Evolutionary conservation across 2,113 vertebrate species (phyloP).

Genomic region (Vidua chalybeata): DNA sequence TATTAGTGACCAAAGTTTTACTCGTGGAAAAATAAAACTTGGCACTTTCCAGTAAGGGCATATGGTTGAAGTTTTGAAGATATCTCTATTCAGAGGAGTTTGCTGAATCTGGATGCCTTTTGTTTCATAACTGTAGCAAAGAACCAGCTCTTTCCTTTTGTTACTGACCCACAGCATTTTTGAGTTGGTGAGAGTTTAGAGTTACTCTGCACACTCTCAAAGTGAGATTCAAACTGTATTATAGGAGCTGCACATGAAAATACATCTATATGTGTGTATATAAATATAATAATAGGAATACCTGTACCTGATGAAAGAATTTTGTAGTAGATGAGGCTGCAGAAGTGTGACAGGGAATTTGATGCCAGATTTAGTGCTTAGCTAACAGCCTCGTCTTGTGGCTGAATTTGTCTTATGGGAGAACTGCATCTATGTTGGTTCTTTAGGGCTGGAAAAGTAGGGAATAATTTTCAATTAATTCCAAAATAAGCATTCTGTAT

Average conservation of each 20-base stretch:
- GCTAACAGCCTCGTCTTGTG: not conserved
- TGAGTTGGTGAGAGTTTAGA: not conserved
- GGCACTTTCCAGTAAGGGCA: not conserved
- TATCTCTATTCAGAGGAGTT: not conserved
- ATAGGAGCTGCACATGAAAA: not conserved
- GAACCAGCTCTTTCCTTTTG: not conserved
- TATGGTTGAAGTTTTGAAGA: not conserved
- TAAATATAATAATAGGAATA: not conserved
- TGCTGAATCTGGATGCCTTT: not conserved
- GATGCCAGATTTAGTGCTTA: not conserved
- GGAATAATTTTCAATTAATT: constrained; percentile 6
- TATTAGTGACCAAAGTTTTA: not conserved
- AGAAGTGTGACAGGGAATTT: not conserved
- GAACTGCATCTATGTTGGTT: not conserved
- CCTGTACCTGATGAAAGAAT: not conserved
- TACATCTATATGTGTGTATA: not conserved
- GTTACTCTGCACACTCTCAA: not conserved
- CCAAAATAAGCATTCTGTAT: constrained; percentile 18
- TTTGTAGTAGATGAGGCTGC: not conserved
- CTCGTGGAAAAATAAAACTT: not conserved
- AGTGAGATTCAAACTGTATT: not conserved
- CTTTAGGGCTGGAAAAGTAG: not conserved
- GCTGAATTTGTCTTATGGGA: not conserved
- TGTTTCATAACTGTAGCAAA: not conserved
- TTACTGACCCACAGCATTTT: not conserved